Conservation (phyloP, 2,113 vertebrate genomes). For the Chloebia gouldiae region DNA sequence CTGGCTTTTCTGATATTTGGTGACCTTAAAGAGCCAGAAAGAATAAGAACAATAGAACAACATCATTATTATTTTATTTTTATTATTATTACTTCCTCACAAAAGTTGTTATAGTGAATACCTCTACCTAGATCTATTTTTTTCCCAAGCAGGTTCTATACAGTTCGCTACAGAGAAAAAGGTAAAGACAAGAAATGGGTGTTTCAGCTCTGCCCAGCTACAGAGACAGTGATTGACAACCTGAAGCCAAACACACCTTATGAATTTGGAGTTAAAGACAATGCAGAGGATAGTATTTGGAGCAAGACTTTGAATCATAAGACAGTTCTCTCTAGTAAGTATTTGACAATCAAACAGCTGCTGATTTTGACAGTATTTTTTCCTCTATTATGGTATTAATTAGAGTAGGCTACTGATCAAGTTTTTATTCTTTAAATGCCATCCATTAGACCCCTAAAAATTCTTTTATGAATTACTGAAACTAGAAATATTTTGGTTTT, state of each 20-base stretch:
- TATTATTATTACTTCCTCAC: background rate
- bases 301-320: conserved; percentile 87
- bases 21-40: background rate
- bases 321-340: conserved; percentile 81
- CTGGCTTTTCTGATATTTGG: background rate
- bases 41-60: background rate
- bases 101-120: background rate
- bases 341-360: background rate
- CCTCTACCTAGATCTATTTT: background rate
- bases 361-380: background rate
- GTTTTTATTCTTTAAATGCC: background rate
- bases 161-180: conserved; percentile 92
- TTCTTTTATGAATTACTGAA: background rate
- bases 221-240: conserved; percentile 89
- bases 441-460: background rate
- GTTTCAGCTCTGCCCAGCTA: conserved; percentile 92
- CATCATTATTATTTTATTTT: fast-evolving
- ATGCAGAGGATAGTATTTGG: conserved; percentile 82
- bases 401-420: background rate
- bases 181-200: conserved; percentile 89
- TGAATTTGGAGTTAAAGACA: conserved; percentile 93
- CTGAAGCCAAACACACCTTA: conserved; percentile 89
- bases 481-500: background rate
- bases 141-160: conserved; percentile 83
- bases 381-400: background rate